Conservation (phyloP, 2,888 invertebrate genomes). For the Agapostemon virescens region DNA sequence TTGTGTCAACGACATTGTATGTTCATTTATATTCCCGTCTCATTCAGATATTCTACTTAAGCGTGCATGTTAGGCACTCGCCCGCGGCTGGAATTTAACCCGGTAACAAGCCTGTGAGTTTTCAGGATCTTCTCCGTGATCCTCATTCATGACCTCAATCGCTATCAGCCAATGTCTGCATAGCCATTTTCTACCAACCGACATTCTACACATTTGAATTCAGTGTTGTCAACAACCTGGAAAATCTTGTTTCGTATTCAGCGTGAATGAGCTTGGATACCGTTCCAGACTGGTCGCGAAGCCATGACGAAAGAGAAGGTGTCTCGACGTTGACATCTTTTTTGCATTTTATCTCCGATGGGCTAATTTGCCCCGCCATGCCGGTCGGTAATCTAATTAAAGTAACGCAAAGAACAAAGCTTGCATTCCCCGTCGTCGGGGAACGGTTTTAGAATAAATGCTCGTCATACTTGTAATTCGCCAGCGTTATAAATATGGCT, state of each 20-base stretch:
- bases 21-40: constrained; percentile 27
- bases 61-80: constrained; percentile 18
- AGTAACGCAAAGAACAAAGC: constrained; percentile 9
- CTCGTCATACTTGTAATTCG: background rate
- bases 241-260: constrained; percentile 60
- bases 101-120: constrained; percentile 64
- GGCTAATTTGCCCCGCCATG: constrained; percentile 13
- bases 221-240: constrained; percentile 44
- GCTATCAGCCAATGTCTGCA: constrained; percentile 58
- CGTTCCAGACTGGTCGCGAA: constrained; percentile 7
- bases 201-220: constrained; percentile 58
- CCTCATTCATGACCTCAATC: constrained; percentile 68
- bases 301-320: constrained; percentile 14
- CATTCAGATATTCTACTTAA: constrained; percentile 36
- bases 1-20: background rate
- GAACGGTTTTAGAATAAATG: constrained; percentile 21
- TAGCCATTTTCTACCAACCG: constrained; percentile 59
- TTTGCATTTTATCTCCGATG: constrained; percentile 30
- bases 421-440: background rate
- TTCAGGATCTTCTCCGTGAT: constrained; percentile 64
- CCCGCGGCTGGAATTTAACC: constrained; percentile 57
- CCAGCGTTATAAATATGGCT: background rate
- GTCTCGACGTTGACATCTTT: constrained; percentile 5
- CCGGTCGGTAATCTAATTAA: constrained; percentile 26
- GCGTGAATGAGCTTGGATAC: background rate